Conservation (phyloP, 2,888 invertebrate species). For the Pharmacophagus antenor region DNA sequence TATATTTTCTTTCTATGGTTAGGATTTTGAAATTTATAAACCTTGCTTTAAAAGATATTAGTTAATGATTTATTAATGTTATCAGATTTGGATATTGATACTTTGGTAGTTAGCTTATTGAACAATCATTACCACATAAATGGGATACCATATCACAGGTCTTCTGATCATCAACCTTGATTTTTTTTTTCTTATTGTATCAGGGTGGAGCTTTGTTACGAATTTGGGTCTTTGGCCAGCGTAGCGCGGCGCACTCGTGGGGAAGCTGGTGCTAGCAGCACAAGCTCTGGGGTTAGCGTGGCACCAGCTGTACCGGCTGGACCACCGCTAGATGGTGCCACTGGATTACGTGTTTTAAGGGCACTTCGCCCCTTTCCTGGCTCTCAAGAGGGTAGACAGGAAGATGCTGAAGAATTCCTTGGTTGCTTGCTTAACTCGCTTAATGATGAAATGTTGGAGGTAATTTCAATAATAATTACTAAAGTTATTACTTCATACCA, state of each 20-base stretch:
- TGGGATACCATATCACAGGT: no score
- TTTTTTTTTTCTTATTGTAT: constrained; percentile 33
- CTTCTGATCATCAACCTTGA: no score
- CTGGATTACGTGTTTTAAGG: constrained; percentile 91
- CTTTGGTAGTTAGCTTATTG: no score
- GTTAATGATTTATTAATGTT: no score
- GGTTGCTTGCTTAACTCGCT: constrained; percentile 95
- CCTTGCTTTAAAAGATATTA: no score
- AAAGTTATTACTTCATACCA: not conserved
- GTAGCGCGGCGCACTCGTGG: constrained; percentile 65
- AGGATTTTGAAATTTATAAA: no score
- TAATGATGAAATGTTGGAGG: constrained; percentile 98
- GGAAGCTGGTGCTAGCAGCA: constrained; percentile 57
- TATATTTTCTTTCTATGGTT: no score
- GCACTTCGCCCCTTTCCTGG: constrained; percentile 84
- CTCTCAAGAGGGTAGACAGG: constrained; percentile 92
- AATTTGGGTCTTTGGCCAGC: constrained; percentile 86
- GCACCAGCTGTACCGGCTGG: constrained; percentile 83
- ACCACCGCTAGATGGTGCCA: constrained; percentile 93
- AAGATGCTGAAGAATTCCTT: constrained; percentile 98
- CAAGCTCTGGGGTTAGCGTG: constrained; percentile 56
- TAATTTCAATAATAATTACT: constrained; percentile 48
- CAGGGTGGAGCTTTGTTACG: constrained; percentile 89
- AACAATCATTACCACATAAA: no score
- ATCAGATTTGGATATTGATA: no score